Evolutionary conservation across 2,888 invertebrate genomes (phyloP), one percentile per base, ranked within the genome.

Genomic region (Rhimphoctona megacephalus): DNA sequence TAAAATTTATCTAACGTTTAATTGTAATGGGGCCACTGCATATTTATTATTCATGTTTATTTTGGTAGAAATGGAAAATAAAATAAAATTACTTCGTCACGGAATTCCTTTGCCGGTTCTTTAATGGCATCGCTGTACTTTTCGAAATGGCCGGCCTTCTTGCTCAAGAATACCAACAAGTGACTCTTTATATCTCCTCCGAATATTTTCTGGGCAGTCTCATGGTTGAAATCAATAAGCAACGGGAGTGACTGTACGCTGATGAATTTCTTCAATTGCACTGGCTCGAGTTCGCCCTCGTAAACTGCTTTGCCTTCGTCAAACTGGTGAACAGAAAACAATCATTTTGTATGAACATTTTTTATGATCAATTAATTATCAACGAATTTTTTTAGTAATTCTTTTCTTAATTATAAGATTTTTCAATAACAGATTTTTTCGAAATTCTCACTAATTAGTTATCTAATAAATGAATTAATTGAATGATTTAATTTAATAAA

Each of bases 171-270:
- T 93, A 99, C 95, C 88, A 99, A 96, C 90, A 99, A 96, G 95
- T 99, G 99, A 92, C 97, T 98, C 95, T 99, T 99, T 95, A 99
- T 98, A 86, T 98, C 98, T 90, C 99, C 99, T 80, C 99, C 98
- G 94, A 99, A 99, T 95, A 99, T 99, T 95, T 99, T 99, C 94
- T 98, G 98, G 17, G 99, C 99, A 46, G 98, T 99, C 94, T 99
- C 98, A 92, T 99, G 99, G 91, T 98, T 99, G 95, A 99, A 99
- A 95, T 99, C 99, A 81, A 99, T 97, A 89, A 99, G 96, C 88
- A 98, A 95, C 30, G 99, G 99, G 94, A 99, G 96, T 80, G 98
- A 96, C 94, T 99, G 97, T 64, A 96, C 95, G 87, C 96, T 95
- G 90, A 99, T 96, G 96, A 99, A 99, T 91, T 97, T 97, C 95